Percentiles rank a stretch among this genome's conserved stretches.
These are phyloP conservation scores for Gymnorhina tibicen DNA, from an alignment of 2,113 vertebrate genomes.

Conservation along the genomic window DNA sequence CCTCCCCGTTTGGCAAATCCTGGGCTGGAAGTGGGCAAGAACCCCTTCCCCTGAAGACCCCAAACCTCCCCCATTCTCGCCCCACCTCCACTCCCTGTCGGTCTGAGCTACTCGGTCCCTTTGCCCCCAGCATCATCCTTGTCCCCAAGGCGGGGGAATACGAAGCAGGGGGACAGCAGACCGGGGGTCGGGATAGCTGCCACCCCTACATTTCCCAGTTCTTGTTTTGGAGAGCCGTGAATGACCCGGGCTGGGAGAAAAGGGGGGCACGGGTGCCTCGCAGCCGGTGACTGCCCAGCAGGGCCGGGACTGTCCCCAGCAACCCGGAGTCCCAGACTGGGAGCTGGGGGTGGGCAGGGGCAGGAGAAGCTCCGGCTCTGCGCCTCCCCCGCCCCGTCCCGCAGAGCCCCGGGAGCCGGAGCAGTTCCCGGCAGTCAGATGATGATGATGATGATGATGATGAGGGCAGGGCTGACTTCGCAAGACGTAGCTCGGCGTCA, in stretches of 20 bases:
- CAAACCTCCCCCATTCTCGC: too few species aligned
- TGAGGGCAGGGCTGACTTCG: constrained; percentile 45
- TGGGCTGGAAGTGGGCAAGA: not conserved
- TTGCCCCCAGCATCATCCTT: not conserved
- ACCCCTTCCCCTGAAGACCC: not conserved
- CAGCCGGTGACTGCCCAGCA: constrained; percentile 58
- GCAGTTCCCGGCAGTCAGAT: not conserved
- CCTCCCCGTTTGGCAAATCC: not conserved
- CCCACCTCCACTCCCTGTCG: not conserved
- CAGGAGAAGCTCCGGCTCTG: not conserved
- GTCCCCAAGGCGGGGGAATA: not conserved
- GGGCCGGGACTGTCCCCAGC: not conserved
- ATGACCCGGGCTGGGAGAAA: not conserved
- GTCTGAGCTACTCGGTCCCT: not conserved
- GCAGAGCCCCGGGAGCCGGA: not conserved
- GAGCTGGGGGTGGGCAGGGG: not conserved
- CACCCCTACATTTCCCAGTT: rapidly evolving
- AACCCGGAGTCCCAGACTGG: not conserved
- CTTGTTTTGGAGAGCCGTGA: not conserved
- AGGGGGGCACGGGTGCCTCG: constrained; percentile 28
- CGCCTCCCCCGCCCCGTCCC: not conserved
- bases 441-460: not conserved
- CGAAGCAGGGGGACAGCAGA: not conserved
- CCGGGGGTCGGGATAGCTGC: rapidly evolving
- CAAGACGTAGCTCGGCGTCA: constrained; percentile 25